These are phyloP conservation scores for Tetramorium alpestre DNA, from an alignment of 1,140 invertebrate genomes.

Conservation along the genomic window DNA sequence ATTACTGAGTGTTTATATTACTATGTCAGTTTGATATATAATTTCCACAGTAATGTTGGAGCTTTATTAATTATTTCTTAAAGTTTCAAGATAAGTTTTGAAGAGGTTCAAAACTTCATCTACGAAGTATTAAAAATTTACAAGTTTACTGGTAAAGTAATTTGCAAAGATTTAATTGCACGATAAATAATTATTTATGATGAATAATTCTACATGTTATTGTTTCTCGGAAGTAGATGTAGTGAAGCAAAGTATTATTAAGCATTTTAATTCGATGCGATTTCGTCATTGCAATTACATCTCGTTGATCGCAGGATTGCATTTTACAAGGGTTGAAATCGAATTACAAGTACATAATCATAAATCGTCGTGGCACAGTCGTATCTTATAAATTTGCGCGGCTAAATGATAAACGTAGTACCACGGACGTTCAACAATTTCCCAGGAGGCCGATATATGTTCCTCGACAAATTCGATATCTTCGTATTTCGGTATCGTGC, in stretches of 20 bases:
- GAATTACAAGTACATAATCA: neutral
- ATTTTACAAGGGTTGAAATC: neutral
- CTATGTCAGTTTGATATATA: slow-evolving; percentile 20
- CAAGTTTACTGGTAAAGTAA: neutral
- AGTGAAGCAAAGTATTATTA: neutral
- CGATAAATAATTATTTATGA: neutral
- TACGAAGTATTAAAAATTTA: slow-evolving; percentile 2
- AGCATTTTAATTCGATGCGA: neutral
- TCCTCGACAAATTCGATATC: slow-evolving; percentile 49
- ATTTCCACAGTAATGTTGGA: neutral
- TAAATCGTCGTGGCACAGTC: slow-evolving; percentile 27
- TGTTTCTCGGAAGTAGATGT: neutral
- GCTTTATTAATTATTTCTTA: slow-evolving; percentile 29
- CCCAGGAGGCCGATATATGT: slow-evolving; percentile 29
- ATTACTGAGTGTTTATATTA: slow-evolving; percentile 26
- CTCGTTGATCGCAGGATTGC: neutral
- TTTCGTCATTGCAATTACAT: neutral
- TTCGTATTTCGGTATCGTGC: slow-evolving; percentile 41
- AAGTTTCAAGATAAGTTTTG: neutral
- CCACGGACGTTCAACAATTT: slow-evolving; percentile 40
- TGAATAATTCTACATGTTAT: neutral
- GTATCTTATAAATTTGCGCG: slow-evolving; percentile 46
- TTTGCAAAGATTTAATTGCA: neutral
- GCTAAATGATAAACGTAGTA: slow-evolving; percentile 29
- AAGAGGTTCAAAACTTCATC: slow-evolving; percentile 19